Percentiles rank a stretch among this genome's conserved stretches.
Evolutionary conservation across 1,140 invertebrate genomes (phyloP).

Genomic region (Oryctes rhinoceros): DNA sequence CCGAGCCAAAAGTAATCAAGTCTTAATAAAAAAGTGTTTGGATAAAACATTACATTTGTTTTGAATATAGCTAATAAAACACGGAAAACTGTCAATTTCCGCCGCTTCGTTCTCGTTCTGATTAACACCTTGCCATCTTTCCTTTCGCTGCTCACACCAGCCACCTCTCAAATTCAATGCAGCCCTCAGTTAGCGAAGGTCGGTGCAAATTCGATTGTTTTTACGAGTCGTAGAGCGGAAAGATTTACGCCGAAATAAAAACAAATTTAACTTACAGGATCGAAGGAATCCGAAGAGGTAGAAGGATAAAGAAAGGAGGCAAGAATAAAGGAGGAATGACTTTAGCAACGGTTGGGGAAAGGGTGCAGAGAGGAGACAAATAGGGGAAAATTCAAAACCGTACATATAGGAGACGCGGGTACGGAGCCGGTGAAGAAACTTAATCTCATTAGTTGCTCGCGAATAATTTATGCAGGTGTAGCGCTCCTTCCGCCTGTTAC

Average conservation of each 20-base stretch:
- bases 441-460: constrained; percentile 18
- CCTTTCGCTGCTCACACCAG: background rate
- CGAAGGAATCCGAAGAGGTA: background rate
- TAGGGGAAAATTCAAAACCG: background rate
- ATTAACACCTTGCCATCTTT: background rate
- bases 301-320: too few relatives aligned
- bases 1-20: too few relatives aligned
- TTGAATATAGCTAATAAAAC: too few relatives aligned
- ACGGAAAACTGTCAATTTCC: too few relatives aligned
- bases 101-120: background rate
- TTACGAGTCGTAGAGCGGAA: background rate
- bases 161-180: background rate
- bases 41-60: too few relatives aligned
- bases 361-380: background rate
- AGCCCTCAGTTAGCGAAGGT: background rate
- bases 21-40: too few relatives aligned
- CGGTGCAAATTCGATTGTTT: constrained; percentile 11
- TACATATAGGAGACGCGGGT: background rate
- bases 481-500: too few relatives aligned
- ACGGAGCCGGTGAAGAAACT: background rate
- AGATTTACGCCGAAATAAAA: constrained; percentile 15
- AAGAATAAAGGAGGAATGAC: too few relatives aligned
- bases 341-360: background rate
- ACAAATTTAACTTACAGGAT: background rate
- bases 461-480: constrained; percentile 15